These are phyloP conservation scores for Cricetomys ansorgei DNA, from an alignment of 2,113 vertebrate species.

Conservation along the genomic window DNA sequence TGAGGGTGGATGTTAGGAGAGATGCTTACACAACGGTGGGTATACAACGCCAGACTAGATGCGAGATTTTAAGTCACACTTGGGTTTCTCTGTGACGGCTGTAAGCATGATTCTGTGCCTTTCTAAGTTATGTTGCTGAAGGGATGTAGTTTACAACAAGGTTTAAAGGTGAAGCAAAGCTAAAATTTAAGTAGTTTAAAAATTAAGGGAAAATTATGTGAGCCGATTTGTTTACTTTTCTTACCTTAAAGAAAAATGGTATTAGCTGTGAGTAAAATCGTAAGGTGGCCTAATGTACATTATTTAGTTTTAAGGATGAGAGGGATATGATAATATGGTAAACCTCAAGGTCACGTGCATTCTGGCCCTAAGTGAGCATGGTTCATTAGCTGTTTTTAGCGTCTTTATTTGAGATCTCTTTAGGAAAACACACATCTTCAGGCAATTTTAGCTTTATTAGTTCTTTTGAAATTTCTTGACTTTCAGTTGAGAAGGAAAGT, in stretches of 20 bases:
- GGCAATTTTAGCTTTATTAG: background rate
- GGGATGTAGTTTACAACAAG: background rate
- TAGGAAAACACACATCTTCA: background rate
- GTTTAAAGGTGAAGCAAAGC: background rate
- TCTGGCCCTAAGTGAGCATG: background rate
- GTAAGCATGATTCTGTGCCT: background rate
- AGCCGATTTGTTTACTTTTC: background rate
- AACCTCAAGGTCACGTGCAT: background rate
- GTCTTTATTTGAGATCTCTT: background rate
- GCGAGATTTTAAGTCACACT: background rate
- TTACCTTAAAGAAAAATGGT: background rate
- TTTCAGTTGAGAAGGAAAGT: background rate
- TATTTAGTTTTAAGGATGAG: background rate
- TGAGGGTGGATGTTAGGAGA: background rate
- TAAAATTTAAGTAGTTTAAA: background rate
- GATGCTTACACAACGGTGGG: accelerated
- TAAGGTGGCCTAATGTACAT: background rate
- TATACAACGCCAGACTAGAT: background rate
- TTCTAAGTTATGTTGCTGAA: background rate
- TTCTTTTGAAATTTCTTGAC: background rate
- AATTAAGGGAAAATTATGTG: background rate
- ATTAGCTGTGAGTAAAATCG: background rate
- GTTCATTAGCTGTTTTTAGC: background rate
- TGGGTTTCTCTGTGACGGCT: background rate
- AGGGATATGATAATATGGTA: background rate